phyloP scores from a whole-genome alignment of 2,797 vertebrate species.

The Phrynocephalus vlangalii region DNA sequence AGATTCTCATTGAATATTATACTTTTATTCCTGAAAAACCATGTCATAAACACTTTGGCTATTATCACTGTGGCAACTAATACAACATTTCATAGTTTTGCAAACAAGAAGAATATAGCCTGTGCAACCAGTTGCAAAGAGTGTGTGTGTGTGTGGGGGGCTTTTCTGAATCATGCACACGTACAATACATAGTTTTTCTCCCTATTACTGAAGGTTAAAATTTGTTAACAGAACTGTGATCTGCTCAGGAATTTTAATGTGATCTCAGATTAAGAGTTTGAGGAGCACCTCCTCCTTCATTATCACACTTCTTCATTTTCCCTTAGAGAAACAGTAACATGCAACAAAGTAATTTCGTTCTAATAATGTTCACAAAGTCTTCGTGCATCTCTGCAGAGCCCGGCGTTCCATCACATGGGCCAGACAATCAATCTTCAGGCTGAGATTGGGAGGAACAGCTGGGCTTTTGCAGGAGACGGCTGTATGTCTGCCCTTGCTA shows the following conservation, averaged over 20 bases:
- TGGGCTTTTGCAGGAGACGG: constrained; percentile 80
- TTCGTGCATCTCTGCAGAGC: constrained; percentile 55
- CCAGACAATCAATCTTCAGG: constrained; percentile 82
- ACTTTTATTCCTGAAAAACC: neutral
- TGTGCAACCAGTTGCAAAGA: neutral
- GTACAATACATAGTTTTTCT: too few species aligned
- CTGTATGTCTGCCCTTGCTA: constrained; percentile 82
- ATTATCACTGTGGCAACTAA: neutral
- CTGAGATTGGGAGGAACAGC: constrained; percentile 83
- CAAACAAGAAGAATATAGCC: neutral
- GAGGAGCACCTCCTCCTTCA: neutral
- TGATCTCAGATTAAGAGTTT: neutral
- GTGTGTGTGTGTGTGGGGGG: too few species aligned
- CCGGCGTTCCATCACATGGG: constrained; percentile 81
- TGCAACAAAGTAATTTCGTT: constrained; percentile 27
- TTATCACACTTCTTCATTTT: constrained; percentile 2
- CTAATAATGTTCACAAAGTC: constrained; percentile 61
- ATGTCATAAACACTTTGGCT: neutral
- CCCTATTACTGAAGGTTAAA: too few species aligned
- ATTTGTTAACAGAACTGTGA: neutral
- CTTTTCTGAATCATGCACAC: too few species aligned
- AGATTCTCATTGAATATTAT: neutral
- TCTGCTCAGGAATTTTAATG: constrained; percentile 1
- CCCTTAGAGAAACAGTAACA: neutral
- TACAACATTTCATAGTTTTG: neutral